A percentile compares a stretch with the other conserved stretches of the same genome.
Conservation (phyloP, 2,888 invertebrate genomes). For the Trachelus troglodyta region DNA sequence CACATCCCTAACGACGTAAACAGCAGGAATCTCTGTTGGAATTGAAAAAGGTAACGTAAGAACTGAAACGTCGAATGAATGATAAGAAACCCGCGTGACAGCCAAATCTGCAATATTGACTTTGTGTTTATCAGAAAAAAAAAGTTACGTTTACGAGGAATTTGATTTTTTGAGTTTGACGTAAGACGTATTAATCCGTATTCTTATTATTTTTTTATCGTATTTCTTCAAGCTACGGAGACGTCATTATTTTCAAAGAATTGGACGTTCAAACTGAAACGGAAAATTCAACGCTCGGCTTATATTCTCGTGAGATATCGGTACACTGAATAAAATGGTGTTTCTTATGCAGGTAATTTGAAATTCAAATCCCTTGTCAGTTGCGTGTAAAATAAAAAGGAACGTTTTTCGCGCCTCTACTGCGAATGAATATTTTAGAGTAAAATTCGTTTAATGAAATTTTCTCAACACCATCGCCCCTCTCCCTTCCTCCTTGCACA, state of each 20-base stretch:
- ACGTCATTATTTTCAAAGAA: not conserved
- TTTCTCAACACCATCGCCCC: not conserved
- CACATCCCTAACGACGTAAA: constrained; percentile 12
- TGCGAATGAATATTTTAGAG: not conserved
- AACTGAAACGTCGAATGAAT: not conserved
- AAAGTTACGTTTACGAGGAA: not conserved
- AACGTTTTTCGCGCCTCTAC: not conserved
- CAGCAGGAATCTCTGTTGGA: not conserved
- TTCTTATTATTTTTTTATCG: rapidly evolving
- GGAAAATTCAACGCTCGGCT: not conserved
- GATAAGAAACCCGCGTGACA: not conserved
- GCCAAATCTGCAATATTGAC: not conserved
- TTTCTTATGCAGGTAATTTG: not conserved
- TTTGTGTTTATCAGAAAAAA: not conserved
- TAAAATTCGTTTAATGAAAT: constrained; percentile 4
- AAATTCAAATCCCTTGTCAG: not conserved
- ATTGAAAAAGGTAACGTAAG: not conserved
- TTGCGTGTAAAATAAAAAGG: not conserved
- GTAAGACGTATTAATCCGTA: not conserved
- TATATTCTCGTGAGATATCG: not conserved
- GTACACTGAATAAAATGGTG: not conserved
- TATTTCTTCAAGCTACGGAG: not conserved
- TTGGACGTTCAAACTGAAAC: not conserved
- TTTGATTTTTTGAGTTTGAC: not conserved
- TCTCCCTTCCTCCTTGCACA: not conserved